A percentile compares a stretch with the other conserved stretches of the same genome.
Conservation (phyloP, 1,140 invertebrate genomes). For the Rhizoglyphus robini region DNA sequence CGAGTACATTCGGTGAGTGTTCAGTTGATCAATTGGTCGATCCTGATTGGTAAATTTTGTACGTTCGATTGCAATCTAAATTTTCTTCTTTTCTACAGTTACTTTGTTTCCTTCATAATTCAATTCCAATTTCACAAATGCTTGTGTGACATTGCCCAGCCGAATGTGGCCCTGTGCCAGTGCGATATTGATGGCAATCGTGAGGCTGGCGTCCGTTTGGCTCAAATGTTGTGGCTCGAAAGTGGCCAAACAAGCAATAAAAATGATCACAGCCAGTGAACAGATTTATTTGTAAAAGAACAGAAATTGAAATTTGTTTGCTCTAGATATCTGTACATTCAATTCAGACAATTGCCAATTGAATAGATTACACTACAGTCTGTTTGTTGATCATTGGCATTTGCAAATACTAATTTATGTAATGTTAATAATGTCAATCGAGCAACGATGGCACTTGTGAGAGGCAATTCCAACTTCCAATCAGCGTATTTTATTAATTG, state of each 20-base stretch:
- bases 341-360: no score
- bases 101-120: constrained; percentile 76
- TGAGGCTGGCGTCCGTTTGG: constrained; percentile 31
- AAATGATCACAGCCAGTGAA: constrained; percentile 53
- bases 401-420: no score
- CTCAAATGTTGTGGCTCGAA: constrained; percentile 51
- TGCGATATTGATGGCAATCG: constrained; percentile 56
- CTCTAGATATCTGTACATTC: no score
- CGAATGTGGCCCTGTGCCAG: constrained; percentile 60
- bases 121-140: constrained; percentile 81
- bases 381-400: no score
- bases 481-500: no score
- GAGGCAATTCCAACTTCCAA: no score
- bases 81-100: constrained; percentile 32
- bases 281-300: no score
- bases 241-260: constrained; percentile 59
- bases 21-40: not conserved
- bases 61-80: no score
- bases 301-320: no score
- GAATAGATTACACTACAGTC: no score
- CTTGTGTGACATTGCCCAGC: constrained; percentile 59
- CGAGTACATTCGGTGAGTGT: constrained; percentile 64
- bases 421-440: no score
- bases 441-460: no score
- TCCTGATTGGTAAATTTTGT: not conserved